Percentiles rank a stretch among this genome's conserved stretches.
phyloP scores from a whole-genome alignment of 1,140 invertebrate species.

The Phocides pigmalion region DNA sequence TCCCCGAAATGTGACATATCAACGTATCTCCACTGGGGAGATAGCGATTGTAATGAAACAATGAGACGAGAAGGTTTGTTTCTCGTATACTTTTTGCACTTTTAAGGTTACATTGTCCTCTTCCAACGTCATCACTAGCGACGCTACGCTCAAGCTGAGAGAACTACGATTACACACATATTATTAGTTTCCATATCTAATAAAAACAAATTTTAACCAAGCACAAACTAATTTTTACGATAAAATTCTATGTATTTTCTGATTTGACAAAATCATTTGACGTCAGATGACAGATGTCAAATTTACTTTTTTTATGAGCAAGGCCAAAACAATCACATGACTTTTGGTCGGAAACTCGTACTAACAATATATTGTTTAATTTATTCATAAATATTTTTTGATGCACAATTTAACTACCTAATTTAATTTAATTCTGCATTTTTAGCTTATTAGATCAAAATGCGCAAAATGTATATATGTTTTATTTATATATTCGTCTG shows the following conservation, averaged over 20 bases:
- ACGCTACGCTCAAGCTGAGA: background rate
- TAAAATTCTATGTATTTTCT: slow-evolving; percentile 29
- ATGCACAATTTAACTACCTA: too few relatives aligned
- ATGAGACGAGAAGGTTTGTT: slow-evolving; percentile 74
- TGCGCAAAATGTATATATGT: too few relatives aligned
- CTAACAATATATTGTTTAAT: background rate
- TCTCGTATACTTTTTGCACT: slow-evolving; percentile 68
- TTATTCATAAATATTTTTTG: too few relatives aligned
- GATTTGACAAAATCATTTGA: slow-evolving; percentile 48
- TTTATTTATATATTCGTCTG: too few relatives aligned
- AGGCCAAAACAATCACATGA: slow-evolving; percentile 39
- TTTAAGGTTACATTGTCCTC: slow-evolving; percentile 79
- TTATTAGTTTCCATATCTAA: slow-evolving; percentile 36
- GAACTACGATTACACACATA: background rate
- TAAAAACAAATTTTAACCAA: slow-evolving; percentile 38
- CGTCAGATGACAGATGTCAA: slow-evolving; percentile 40
- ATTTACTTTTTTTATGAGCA: slow-evolving; percentile 16
- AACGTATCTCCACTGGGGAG: slow-evolving; percentile 46
- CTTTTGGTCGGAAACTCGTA: slow-evolving; percentile 32
- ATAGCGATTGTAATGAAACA: slow-evolving; percentile 63
- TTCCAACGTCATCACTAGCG: slow-evolving; percentile 73
- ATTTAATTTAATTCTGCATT: background rate
- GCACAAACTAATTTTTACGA: slow-evolving; percentile 25
- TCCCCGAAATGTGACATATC: slow-evolving; percentile 80
- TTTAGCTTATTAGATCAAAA: background rate